Conservation (phyloP, 2,113 vertebrate genomes). For the Chloroceryle aenea region DNA sequence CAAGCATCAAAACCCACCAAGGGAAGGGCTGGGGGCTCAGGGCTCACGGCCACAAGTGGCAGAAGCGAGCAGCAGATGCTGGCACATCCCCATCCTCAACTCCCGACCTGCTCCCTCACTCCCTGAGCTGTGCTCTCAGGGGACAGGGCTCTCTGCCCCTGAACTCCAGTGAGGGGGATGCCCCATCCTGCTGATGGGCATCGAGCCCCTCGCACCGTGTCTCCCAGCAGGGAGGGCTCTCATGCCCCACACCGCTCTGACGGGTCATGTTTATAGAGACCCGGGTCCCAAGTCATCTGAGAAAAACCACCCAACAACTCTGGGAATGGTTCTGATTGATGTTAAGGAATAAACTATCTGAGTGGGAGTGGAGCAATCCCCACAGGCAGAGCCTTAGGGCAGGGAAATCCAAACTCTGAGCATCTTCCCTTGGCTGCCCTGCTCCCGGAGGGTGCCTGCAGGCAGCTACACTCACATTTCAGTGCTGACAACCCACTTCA, state of each 20-base stretch:
- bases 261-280: rapidly evolving
- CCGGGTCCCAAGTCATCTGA: background rate
- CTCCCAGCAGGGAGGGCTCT: rapidly evolving
- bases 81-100: background rate
- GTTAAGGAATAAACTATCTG: rapidly evolving
- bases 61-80: background rate
- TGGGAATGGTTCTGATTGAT: rapidly evolving
- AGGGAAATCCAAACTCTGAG: background rate
- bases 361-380: background rate
- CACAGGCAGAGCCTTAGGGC: background rate
- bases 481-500: background rate
- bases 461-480: rapidly evolving
- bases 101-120: background rate
- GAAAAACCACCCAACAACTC: background rate
- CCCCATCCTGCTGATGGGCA: background rate
- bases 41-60: background rate
- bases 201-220: rapidly evolving
- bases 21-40: background rate
- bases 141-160: background rate
- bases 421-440: background rate
- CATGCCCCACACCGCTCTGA: rapidly evolving
- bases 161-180: background rate
- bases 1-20: rapidly evolving
- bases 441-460: background rate
- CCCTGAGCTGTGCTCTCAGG: background rate